Evolutionary conservation across 2,888 invertebrate species (phyloP).

Genomic region (Agrochola lota): DNA sequence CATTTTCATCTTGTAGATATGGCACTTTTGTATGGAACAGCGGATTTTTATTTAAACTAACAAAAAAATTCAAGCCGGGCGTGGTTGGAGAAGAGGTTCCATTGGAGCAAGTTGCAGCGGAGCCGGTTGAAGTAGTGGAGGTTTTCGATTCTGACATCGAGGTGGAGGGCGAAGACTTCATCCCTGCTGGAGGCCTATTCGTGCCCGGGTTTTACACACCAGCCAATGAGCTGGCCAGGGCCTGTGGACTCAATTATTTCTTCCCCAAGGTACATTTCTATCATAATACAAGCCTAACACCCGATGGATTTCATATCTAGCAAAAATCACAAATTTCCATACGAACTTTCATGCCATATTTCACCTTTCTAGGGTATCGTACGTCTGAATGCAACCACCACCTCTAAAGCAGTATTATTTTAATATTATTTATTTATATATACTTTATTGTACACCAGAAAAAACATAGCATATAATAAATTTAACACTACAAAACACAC

Average conservation of each 20-base stretch:
- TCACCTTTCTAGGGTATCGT: neutral
- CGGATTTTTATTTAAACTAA: neutral
- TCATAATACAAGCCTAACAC: neutral
- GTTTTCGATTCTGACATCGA: constrained; percentile 84
- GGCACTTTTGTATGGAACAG: neutral
- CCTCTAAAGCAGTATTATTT: no score
- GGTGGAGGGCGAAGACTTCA: constrained; percentile 85
- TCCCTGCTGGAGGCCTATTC: constrained; percentile 85
- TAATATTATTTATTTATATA: no score
- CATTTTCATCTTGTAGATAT: no score
- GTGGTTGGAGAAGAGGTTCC: constrained; percentile 1
- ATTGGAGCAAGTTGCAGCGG: constrained; percentile 65
- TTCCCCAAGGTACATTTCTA: constrained; percentile 76
- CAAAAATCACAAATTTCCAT: neutral
- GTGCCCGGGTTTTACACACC: constrained; percentile 86
- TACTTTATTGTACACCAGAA: no score
- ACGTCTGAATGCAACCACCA: no score
- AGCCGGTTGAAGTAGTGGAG: constrained; percentile 72
- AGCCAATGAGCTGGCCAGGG: constrained; percentile 83
- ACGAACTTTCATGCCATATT: neutral
- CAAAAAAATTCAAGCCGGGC: neutral
- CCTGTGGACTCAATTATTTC: constrained; percentile 82
- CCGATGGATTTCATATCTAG: neutral
- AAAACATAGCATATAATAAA: no score
- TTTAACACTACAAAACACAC: no score